Evolutionary conservation across 35 echinoderm and acorn worm genomes (phyloP).

Genomic region (Stichopus chloronotus): DNA sequence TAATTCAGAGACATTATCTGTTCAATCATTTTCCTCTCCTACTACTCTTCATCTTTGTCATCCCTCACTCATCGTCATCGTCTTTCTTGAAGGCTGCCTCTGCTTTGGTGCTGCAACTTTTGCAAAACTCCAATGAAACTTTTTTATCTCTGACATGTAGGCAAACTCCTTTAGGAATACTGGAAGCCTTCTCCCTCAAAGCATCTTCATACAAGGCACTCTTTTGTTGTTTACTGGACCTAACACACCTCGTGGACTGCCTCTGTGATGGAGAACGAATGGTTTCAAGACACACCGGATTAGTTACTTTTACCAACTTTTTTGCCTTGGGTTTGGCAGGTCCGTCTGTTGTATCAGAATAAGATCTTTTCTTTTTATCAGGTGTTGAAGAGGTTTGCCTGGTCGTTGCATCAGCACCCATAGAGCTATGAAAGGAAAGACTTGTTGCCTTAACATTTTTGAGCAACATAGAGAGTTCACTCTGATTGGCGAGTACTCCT

Average conservation of each 20-base stretch:
- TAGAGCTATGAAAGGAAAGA: constrained; percentile 67
- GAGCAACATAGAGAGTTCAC: constrained; percentile 64
- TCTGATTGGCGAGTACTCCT: constrained; percentile 84
- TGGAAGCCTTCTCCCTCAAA: constrained; percentile 5
- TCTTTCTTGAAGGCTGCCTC: constrained; percentile 54
- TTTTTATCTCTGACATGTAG: constrained; percentile 67
- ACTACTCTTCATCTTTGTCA: not conserved
- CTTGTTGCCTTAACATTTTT: constrained; percentile 72
- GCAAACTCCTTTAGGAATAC: constrained; percentile 61
- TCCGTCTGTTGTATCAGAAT: not conserved
- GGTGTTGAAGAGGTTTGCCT: not conserved
- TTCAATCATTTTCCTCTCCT: not conserved
- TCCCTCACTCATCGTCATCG: not conserved
- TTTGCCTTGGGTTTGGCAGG: constrained; percentile 7
- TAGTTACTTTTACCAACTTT: constrained; percentile 27
- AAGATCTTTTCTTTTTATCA: not conserved
- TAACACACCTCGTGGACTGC: not conserved
- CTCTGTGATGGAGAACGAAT: not conserved
- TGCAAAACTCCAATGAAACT: constrained; percentile 83
- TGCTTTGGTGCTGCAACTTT: constrained; percentile 69
- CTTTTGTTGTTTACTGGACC: not conserved
- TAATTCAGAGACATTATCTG: not conserved
- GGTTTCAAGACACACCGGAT: constrained; percentile 8
- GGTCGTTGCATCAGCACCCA: not conserved
- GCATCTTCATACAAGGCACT: constrained; percentile 12